These are phyloP conservation scores for Chloromyia formosa DNA, from an alignment of 2,888 invertebrate genomes.

Conservation along the genomic window DNA sequence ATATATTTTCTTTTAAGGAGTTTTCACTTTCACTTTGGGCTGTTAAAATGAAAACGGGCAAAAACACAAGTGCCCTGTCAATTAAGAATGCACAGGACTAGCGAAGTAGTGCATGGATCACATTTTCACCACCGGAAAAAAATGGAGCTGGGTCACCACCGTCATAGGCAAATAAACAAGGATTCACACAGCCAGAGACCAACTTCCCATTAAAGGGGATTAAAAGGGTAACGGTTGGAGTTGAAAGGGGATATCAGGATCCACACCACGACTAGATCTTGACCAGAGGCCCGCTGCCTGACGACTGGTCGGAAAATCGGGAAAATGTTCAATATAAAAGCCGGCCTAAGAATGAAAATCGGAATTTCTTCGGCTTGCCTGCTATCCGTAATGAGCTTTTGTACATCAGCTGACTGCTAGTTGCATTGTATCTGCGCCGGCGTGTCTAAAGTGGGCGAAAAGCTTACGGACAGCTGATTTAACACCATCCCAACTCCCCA, in stretches of 20 bases:
- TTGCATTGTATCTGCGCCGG: not conserved
- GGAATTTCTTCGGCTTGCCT: not conserved
- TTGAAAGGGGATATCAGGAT: too few species aligned
- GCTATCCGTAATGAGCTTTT: too few species aligned
- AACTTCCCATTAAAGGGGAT: not conserved
- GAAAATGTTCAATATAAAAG: slow-evolving; percentile 4
- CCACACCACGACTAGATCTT: not conserved
- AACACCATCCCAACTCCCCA: not conserved
- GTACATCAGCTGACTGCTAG: not conserved
- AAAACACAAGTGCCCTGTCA: not conserved
- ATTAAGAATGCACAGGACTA: too few species aligned
- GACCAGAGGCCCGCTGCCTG: not conserved
- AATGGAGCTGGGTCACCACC: too few species aligned
- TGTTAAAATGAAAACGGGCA: not conserved
- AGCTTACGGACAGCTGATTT: not conserved
- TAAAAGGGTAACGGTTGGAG: not conserved
- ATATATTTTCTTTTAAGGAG: not conserved
- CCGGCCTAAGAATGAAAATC: not conserved
- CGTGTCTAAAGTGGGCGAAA: not conserved
- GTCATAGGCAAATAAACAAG: too few species aligned
- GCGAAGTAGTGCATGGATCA: too few species aligned
- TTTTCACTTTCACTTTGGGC: not conserved
- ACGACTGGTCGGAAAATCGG: slow-evolving; percentile 12
- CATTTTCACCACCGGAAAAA: too few species aligned
- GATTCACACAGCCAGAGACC: not conserved